A percentile compares a stretch with the other conserved stretches of the same genome.
phyloP scores from a whole-genome alignment of 1,140 invertebrate genomes.

The Leptinotarsa lineolata region DNA sequence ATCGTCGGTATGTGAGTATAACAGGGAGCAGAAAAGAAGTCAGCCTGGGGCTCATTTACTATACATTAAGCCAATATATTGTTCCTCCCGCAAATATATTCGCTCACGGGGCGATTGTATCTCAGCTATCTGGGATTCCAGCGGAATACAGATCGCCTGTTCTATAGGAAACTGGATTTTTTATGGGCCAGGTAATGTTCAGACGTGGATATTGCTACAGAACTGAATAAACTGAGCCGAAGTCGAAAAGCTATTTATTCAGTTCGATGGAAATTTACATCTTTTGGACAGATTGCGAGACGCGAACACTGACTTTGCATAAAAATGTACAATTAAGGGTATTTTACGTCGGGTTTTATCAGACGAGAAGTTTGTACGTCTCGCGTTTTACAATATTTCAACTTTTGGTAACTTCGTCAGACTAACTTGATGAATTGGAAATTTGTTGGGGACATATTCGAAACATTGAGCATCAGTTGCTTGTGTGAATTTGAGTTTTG shows the following conservation, averaged over 20 bases:
- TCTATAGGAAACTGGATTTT: slow-evolving; percentile 42
- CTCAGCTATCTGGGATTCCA: slow-evolving; percentile 46
- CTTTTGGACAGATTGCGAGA: slow-evolving; percentile 27
- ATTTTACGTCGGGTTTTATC: not conserved
- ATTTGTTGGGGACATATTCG: no score
- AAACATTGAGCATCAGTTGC: no score
- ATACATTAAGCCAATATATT: slow-evolving; percentile 51
- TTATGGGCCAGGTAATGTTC: slow-evolving; percentile 46
- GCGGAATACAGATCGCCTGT: slow-evolving; percentile 45
- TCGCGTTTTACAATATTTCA: not conserved
- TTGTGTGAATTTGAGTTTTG: no score
- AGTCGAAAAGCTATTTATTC: slow-evolving; percentile 20
- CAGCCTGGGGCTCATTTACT: slow-evolving; percentile 47
- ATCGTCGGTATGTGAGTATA: slow-evolving; percentile 19
- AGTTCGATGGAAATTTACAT: slow-evolving; percentile 25
- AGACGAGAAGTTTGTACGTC: not conserved
- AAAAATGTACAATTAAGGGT: slow-evolving; percentile 26
- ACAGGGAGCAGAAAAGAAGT: slow-evolving; percentile 34
- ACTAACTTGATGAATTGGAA: not conserved
- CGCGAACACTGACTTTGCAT: slow-evolving; percentile 17
- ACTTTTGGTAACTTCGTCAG: not conserved
- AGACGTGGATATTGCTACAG: slow-evolving; percentile 33
- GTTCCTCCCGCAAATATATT: slow-evolving; percentile 47
- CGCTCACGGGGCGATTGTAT: slow-evolving; percentile 47
- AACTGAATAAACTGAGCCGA: slow-evolving; percentile 13